These are phyloP conservation scores for Drosophila truncata DNA, from an alignment of 1,140 invertebrate genomes.

Conservation along the genomic window DNA sequence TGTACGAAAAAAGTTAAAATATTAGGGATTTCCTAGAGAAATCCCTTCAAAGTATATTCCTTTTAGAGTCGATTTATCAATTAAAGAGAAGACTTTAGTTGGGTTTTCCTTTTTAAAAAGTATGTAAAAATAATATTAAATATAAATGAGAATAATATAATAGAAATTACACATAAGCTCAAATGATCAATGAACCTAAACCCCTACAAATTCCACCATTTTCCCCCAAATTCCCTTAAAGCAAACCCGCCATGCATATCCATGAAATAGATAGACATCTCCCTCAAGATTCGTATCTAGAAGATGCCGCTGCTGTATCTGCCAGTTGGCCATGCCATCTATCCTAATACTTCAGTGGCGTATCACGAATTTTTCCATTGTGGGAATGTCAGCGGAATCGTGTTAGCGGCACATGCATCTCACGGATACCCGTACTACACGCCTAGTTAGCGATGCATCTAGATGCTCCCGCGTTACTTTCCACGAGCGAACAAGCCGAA, in stretches of 20 bases:
- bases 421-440: conserved; percentile 27
- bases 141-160: background rate
- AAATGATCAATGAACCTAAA: no score
- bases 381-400: conserved; percentile 42
- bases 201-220: background rate
- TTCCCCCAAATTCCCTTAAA: background rate
- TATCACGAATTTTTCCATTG: conserved; percentile 47
- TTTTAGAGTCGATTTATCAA: background rate
- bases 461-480: conserved; percentile 22
- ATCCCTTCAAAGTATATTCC: background rate
- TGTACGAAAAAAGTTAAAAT: background rate
- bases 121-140: background rate
- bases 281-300: conserved; percentile 24
- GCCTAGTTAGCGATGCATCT: conserved; percentile 52
- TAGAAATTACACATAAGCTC: background rate
- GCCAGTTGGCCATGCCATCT: conserved; percentile 26
- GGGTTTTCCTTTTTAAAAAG: background rate
- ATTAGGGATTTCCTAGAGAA: no score
- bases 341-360: conserved; percentile 45
- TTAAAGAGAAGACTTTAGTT: no score
- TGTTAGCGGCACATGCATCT: conserved; percentile 47
- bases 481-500: conserved; percentile 46
- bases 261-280: conserved; percentile 20
- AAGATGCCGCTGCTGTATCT: conserved; percentile 19
- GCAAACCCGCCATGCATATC: conserved; percentile 1